These are phyloP conservation scores for Hypomesus transpacificus DNA, from an alignment of 2,113 vertebrate species.

Conservation along the genomic window DNA sequence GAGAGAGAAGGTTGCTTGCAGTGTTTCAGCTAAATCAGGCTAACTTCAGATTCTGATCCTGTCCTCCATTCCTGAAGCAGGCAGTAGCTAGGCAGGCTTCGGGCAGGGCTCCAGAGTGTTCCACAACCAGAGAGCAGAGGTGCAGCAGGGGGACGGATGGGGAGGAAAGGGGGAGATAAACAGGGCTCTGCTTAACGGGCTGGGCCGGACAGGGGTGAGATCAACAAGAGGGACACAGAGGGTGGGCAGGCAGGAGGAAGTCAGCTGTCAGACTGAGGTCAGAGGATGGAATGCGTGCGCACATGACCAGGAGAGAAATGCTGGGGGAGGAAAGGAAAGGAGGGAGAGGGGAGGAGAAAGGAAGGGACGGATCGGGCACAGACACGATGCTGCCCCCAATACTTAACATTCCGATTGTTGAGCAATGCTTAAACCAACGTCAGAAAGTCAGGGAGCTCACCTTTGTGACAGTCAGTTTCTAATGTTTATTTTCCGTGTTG, in stretches of 20 bases:
- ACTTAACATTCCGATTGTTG: conserved; percentile 24
- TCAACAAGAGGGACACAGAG: conserved; percentile 61
- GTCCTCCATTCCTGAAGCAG: conserved; percentile 29
- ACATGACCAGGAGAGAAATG: conserved; percentile 48
- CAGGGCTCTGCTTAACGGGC: conserved; percentile 47
- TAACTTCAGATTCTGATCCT: conserved; percentile 48
- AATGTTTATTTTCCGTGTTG: not conserved
- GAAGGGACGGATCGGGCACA: conserved; percentile 18
- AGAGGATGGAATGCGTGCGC: conserved; percentile 62
- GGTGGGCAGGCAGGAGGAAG: conserved; percentile 68
- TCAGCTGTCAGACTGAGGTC: conserved; percentile 73
- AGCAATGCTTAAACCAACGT: not conserved
- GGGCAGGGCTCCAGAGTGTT: conserved; percentile 51
- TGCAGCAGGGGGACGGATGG: conserved; percentile 44
- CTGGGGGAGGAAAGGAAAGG: conserved; percentile 20
- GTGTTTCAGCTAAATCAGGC: conserved; percentile 41
- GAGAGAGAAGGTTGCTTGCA: conserved; percentile 19
- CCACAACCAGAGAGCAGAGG: conserved; percentile 39
- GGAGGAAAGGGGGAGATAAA: conserved; percentile 58
- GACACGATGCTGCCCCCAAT: conserved; percentile 14
- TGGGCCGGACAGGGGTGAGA: conserved; percentile 49
- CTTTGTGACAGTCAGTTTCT: not conserved
- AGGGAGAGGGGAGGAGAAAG: conserved; percentile 20
- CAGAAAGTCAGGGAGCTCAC: not conserved
- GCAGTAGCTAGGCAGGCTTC: conserved; percentile 58